Evolutionary conservation across 2,797 vertebrate genomes (phyloP).

Genomic region (Pantherophis vulpinus): DNA sequence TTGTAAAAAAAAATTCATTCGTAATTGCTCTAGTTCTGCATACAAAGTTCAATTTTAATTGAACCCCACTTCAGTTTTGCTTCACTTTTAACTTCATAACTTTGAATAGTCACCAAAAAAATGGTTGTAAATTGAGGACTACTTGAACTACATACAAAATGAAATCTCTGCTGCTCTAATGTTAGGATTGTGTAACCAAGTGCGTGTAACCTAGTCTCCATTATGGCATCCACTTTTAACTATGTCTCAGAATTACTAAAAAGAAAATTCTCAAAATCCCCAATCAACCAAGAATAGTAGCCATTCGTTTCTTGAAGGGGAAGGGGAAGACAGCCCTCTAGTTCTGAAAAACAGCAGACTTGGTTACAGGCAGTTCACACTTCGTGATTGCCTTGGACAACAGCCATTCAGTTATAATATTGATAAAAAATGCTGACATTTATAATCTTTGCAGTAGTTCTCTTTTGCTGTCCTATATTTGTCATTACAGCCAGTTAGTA

Average conservation of each 20-base stretch:
- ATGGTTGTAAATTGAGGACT: too few relatives aligned
- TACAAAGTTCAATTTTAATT: background rate
- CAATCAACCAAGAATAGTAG: background rate
- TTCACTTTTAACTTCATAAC: too few relatives aligned
- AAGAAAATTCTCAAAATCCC: background rate
- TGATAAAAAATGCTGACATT: background rate
- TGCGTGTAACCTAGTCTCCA: background rate
- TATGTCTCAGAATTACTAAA: background rate
- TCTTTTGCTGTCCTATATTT: background rate
- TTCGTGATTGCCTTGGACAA: background rate
- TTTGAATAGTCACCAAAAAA: too few relatives aligned
- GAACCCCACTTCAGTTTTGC: too few relatives aligned
- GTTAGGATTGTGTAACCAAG: background rate
- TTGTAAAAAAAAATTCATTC: background rate
- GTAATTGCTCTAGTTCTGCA: background rate
- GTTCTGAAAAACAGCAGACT: background rate
- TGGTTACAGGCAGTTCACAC: background rate
- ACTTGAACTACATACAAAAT: background rate
- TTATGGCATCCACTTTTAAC: background rate
- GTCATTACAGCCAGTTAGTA: background rate
- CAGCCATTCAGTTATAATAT: background rate
- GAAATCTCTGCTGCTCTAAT: background rate
- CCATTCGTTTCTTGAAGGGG: background rate
- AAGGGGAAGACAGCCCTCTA: background rate
- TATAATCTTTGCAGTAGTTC: background rate